These are phyloP conservation scores for Hycleus cichorii DNA, from an alignment of 1,140 invertebrate genomes.

Conservation along the genomic window DNA sequence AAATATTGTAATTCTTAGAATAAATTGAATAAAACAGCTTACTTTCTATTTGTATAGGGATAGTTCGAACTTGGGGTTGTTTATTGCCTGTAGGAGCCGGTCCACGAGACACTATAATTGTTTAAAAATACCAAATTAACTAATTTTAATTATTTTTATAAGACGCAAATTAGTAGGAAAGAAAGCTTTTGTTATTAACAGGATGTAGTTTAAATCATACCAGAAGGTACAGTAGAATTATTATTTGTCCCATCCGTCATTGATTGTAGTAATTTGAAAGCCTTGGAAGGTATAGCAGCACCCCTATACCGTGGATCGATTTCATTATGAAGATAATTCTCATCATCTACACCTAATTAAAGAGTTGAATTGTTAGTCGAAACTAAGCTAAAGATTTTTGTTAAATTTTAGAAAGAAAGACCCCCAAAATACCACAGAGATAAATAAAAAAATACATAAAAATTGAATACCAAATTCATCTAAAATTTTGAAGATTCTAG, in stretches of 20 bases:
- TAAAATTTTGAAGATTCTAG: conserved; percentile 49
- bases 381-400: not conserved
- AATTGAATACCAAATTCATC: conserved; percentile 42
- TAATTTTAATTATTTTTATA: not conserved
- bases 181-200: not conserved
- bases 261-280: conserved; percentile 59
- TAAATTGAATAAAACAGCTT: conserved; percentile 4
- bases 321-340: conserved; percentile 49
- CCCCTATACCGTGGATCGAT: conserved; percentile 58
- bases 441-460: too few relatives aligned
- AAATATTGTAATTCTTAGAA: conserved; percentile 1
- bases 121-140: not conserved
- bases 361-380: not conserved
- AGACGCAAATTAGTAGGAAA: not conserved
- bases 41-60: conserved; percentile 38
- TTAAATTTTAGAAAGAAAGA: not conserved
- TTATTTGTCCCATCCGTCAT: conserved; percentile 44
- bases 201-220: conserved; percentile 14
- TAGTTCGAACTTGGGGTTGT: conserved; percentile 27
- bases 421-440: too few relatives aligned
- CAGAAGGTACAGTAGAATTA: conserved; percentile 1
- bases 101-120: conserved; percentile 10
- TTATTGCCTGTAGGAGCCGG: conserved; percentile 2
- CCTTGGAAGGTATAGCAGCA: conserved; percentile 61
- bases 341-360: conserved; percentile 44